Evolutionary conservation across 2,113 vertebrate genomes (phyloP), one percentile per base, ranked within the genome.

Genomic region (Amblyopsis rosae): DNA sequence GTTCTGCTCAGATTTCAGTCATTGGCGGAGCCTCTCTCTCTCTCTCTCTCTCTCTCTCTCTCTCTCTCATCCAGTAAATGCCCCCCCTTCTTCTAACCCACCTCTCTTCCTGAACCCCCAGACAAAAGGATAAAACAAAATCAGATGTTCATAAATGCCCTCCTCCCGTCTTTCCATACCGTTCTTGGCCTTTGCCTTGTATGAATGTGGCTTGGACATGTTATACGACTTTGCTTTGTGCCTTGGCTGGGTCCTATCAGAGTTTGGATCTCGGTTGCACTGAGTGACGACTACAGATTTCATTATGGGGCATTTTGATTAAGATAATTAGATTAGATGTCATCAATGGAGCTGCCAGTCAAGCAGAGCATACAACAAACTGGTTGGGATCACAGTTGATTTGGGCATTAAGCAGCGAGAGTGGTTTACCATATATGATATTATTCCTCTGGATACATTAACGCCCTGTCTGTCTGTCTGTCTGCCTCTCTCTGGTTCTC

Each of bases 1-100:
- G 70, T 90, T 85, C 75, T 60, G 80, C 88, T 91, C 84, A 57
- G 76, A 85, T 91, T 91, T 92, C 90, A 89, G 86, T 82, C 82
- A 86, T 75, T 54, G 48, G 81, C 81, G 77, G 72, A 87, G 81
- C 77, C 84, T 82, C 76, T 75, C 80, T 69, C 84, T 86, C 26
- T 26, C 26, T 26, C 2, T 79, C 84, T 82, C 75, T 75, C 80
- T 69, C 84, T 86, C 84, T 82, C 76, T 75, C 80, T 67, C 84
- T 87, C 80, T 79, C 76, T 84, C 79, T 80, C 80, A 79, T 85
- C 85, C 73, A 76, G 75, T 77, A 77, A 80, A 65, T 57, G 6
- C 53, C 58, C 49, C 56, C 65, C 46, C 41, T 32, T 12, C 47
- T 32, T 10, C 16, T 51, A 65, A 16, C 35, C n/a, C 3, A 19